phyloP scores from a whole-genome alignment of 2,113 vertebrate genomes.

The Chaetura pelagica region DNA sequence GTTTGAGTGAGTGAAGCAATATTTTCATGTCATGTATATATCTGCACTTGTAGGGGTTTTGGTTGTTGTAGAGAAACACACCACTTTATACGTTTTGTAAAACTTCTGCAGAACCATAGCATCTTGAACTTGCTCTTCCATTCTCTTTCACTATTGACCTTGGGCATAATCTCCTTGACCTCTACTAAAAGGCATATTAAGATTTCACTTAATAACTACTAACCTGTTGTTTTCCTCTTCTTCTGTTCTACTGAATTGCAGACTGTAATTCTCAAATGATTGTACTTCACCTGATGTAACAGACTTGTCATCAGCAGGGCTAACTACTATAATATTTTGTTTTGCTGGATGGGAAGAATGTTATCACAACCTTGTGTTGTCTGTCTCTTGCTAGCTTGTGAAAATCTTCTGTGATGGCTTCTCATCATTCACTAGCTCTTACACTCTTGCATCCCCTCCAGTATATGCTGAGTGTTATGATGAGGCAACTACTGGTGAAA shows the following conservation, averaged over 20 bases:
- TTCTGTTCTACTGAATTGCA: constrained; percentile 56
- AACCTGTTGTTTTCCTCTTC: constrained; percentile 25
- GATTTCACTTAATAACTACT: constrained; percentile 60
- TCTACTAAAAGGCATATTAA: constrained; percentile 60
- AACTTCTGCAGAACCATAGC: constrained; percentile 66
- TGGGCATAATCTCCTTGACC: constrained; percentile 8
- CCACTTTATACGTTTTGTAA: constrained; percentile 81
- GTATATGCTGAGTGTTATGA: not conserved
- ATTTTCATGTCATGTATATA: constrained; percentile 80
- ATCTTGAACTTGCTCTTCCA: constrained; percentile 63
- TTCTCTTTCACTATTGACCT: constrained; percentile 55
- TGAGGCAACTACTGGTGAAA: not conserved
- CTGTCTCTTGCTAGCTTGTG: constrained; percentile 20
- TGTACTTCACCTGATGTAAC: constrained; percentile 39
- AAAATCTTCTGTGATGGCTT: not conserved
- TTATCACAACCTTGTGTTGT: not conserved
- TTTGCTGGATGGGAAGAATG: constrained; percentile 23
- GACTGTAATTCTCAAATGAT: constrained; percentile 38
- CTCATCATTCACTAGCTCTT: not conserved
- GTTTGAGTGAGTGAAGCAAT: constrained; percentile 80
- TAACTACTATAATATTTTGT: not conserved
- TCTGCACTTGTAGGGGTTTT: constrained; percentile 76
- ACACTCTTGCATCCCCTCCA: not conserved
- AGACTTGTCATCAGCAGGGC: constrained; percentile 32
- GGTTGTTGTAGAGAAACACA: constrained; percentile 79